These are phyloP conservation scores for Eretmocerus hayati DNA, from an alignment of 2,888 invertebrate species.

Conservation along the genomic window DNA sequence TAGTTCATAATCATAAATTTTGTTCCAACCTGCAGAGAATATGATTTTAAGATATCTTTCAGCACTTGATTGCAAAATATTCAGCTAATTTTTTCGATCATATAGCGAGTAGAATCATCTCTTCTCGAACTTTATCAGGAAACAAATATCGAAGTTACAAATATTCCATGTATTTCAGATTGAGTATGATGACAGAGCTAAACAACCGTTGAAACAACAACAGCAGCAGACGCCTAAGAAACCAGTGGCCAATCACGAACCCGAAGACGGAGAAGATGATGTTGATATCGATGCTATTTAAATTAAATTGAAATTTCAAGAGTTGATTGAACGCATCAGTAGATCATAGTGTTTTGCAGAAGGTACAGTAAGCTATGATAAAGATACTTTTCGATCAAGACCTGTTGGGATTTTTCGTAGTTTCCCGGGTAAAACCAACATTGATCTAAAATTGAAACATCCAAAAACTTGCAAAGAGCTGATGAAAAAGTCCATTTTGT, in stretches of 20 bases:
- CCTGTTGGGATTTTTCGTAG: too few relatives aligned
- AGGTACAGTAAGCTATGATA: constrained; percentile 16
- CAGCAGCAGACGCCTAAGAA: constrained; percentile 48
- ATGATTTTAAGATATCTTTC: too few relatives aligned
- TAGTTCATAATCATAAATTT: too few relatives aligned
- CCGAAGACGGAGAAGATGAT: constrained; percentile 68
- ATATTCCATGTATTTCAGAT: constrained; percentile 51
- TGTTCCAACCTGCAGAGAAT: too few relatives aligned
- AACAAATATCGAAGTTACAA: background rate
- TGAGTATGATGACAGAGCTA: constrained; percentile 84
- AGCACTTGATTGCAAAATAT: too few relatives aligned
- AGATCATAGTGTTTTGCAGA: constrained; percentile 12
- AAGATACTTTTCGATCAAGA: constrained; percentile 8
- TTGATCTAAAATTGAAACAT: too few relatives aligned
- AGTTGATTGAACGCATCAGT: constrained; percentile 15
- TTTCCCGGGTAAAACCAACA: too few relatives aligned
- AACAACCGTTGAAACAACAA: constrained; percentile 61
- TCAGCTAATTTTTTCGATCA: too few relatives aligned
- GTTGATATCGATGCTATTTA: constrained; percentile 92
- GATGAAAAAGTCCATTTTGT: too few relatives aligned
- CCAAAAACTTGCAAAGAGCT: too few relatives aligned
- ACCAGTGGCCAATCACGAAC: constrained; percentile 54
- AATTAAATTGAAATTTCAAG: constrained; percentile 29
- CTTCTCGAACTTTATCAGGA: background rate
- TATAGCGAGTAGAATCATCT: too few relatives aligned